phyloP scores from a whole-genome alignment of 2,888 invertebrate genomes.

The Eilema sororculum region DNA sequence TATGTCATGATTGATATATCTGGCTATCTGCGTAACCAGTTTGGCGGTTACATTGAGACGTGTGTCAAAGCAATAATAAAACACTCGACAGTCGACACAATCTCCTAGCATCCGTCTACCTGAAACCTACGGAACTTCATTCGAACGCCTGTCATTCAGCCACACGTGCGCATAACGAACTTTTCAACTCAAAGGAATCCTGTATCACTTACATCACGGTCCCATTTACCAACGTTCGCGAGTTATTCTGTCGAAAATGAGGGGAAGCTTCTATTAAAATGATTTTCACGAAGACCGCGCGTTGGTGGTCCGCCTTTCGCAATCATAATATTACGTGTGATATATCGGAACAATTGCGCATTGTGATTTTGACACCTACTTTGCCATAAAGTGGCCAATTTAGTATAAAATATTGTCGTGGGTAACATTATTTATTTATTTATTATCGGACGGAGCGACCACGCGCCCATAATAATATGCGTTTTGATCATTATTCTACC shows the following conservation, averaged over 20 bases:
- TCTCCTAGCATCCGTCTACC: constrained; percentile 30
- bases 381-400: constrained; percentile 64
- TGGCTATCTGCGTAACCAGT: background rate
- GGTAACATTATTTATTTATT: constrained; percentile 64
- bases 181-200: constrained; percentile 61
- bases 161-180: constrained; percentile 47
- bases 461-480: constrained; percentile 40
- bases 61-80: constrained; percentile 24
- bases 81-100: constrained; percentile 17
- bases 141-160: constrained; percentile 31
- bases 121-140: constrained; percentile 28
- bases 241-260: constrained; percentile 58
- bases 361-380: constrained; percentile 67
- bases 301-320: constrained; percentile 55
- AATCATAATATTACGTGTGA: constrained; percentile 68
- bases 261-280: constrained; percentile 60
- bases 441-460: constrained; percentile 51
- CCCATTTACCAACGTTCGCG: constrained; percentile 58
- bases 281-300: constrained; percentile 61
- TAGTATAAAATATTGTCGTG: constrained; percentile 63
- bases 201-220: constrained; percentile 61
- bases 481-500: constrained; percentile 54
- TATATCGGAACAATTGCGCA: constrained; percentile 67
- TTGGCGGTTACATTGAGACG: constrained; percentile 18
- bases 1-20: background rate